Conservation (phyloP, 2,113 vertebrate species). For the Monopterus albus region DNA sequence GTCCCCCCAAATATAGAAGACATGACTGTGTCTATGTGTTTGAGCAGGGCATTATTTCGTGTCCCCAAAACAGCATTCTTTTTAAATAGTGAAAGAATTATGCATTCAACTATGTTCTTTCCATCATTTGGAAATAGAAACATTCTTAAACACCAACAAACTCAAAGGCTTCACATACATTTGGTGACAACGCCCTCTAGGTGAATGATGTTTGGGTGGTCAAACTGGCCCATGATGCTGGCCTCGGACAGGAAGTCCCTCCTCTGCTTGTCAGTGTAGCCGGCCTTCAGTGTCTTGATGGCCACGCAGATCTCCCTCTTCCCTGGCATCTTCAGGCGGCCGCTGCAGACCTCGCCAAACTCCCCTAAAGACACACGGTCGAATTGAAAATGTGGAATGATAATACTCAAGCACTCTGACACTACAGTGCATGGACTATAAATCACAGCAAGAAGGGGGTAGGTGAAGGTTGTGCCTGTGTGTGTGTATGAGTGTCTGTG, state of each 20-base stretch:
- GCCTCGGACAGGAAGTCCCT: constrained; percentile 97
- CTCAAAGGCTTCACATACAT: constrained; percentile 84
- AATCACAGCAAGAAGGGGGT: constrained; percentile 31
- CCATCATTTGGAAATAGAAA: not conserved
- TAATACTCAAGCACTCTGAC: constrained; percentile 9
- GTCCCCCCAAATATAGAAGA: too few relatives aligned
- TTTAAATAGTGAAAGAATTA: too few relatives aligned
- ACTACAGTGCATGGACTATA: not conserved
- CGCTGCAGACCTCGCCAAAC: constrained; percentile 97
- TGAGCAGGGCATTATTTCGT: not conserved
- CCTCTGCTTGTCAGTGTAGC: constrained; percentile 97
- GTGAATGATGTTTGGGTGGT: constrained; percentile 98
- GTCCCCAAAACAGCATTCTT: too few relatives aligned
- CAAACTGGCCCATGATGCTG: constrained; percentile 99
- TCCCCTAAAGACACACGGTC: constrained; percentile 83
- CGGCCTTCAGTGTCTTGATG: constrained; percentile 98
- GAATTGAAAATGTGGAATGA: constrained; percentile 8
- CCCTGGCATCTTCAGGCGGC: constrained; percentile 95
- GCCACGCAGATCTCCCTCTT: constrained; percentile 98
- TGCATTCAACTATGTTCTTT: not conserved
- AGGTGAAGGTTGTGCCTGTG: constrained; percentile 3
- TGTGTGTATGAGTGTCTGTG: constrained; percentile 5
- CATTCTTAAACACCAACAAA: not conserved
- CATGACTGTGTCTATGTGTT: too few relatives aligned
- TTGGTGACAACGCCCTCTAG: constrained; percentile 98